Evolutionary conservation across 2,113 vertebrate species (phyloP), one percentile per base, ranked within the genome.

Genomic region (Loxodonta africana): DNA sequence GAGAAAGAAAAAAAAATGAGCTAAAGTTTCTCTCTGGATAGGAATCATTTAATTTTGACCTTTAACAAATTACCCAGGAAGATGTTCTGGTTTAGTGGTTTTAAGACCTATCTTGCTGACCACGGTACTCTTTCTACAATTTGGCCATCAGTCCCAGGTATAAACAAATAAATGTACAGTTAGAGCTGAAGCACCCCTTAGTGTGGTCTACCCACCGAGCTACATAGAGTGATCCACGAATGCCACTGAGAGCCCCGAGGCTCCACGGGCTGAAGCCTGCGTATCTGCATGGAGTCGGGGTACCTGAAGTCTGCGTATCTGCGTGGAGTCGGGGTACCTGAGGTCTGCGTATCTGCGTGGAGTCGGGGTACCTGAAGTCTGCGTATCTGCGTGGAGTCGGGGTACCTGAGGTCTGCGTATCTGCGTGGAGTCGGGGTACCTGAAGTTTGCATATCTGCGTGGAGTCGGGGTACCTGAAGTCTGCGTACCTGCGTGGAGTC

Each of bases 221-320:
- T 15, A 3, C 37, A 33, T 11, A 1, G 2, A 5, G 46, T 2
- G 23, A 33, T 23, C 67, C 1, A 4, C 15, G 26, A 20, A 46
- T 0, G 2, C 11, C 10, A 20, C 15, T 6, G 1, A 9, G 51
- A 28, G 5, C 4, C 28, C 41, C 2, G 6, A 51, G 28, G 30
- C 26, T 76, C 77, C 12, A 1, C 4, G n/a, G n/a, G 63, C 10
- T 26, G 0, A 3, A 1, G 25, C 25, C 0, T 62, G 48, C 15
- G 9, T 1, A 2, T 6, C 0, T 1, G 10, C 33, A 0, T 0
- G n/a, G 25, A 12, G 28, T 37, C 5, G 17, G 26, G 28, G 14
- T 5, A 37, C 10, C 25, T 21, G 20, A 57, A 8, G 51, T 53
- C 51, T 53, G 51, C 37, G 37, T 37, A 37, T 37, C 37, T 37